These are phyloP conservation scores for rabbit (Oryctolagus cuniculus) DNA, from an alignment of 2,113 vertebrate genomes.

Conservation along the genomic window mOryCun1.1 NC_091442.1:52960501-52961000, in stretches of 20 bases:
- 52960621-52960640: slow-evolving; percentile 56
- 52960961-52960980: slow-evolving; percentile 54
- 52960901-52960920: slow-evolving; percentile 62
- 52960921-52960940: slow-evolving; percentile 64
- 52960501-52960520: slow-evolving; percentile 65
- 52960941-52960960: slow-evolving; percentile 69
- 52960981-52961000: slow-evolving; percentile 59
- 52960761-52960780: slow-evolving; percentile 34
- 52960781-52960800: slow-evolving; percentile 57
- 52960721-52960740: slow-evolving; percentile 19
- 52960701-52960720: slow-evolving; percentile 21
- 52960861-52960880: slow-evolving; percentile 59
- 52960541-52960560: slow-evolving; percentile 68
- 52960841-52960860: slow-evolving; percentile 53
- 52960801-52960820: slow-evolving; percentile 36
- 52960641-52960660: background rate
- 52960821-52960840: slow-evolving; percentile 36
- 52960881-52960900: background rate
- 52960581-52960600: slow-evolving; percentile 56
- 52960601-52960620: slow-evolving; percentile 52
- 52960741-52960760: slow-evolving; percentile 56
- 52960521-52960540: slow-evolving; percentile 68
- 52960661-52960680: slow-evolving; percentile 53
- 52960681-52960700: slow-evolving; percentile 64
- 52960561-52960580: slow-evolving; percentile 66